Percentiles rank a stretch among this genome's conserved stretches.
Conservation (phyloP, 2,888 invertebrate genomes). For the Phorcus lineatus region DNA sequence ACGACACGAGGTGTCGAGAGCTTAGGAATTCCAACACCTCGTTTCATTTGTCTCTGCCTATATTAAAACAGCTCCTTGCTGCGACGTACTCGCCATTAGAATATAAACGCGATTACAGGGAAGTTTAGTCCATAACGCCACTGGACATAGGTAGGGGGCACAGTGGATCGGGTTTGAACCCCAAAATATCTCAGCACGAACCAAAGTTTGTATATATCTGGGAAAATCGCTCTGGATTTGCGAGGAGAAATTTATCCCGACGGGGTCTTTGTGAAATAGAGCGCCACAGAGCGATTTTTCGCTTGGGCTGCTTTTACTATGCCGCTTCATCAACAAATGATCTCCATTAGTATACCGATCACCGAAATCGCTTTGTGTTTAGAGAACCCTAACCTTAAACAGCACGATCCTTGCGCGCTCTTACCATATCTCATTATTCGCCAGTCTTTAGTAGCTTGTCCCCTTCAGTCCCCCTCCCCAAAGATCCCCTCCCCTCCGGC, state of each 20-base stretch:
- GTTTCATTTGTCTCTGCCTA: background rate
- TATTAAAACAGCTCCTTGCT: background rate
- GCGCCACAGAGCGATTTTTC: constrained; percentile 23
- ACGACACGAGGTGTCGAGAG: constrained; percentile 5
- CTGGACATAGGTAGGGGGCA: background rate
- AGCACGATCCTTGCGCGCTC: constrained; percentile 1
- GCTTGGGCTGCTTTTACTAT: constrained; percentile 12
- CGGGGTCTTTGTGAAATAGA: background rate
- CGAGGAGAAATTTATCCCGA: background rate
- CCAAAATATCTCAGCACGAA: background rate
- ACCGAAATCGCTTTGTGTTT: background rate
- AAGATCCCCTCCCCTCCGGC: background rate
- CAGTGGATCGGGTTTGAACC: background rate
- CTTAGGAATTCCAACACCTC: constrained; percentile 5
- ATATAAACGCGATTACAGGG: constrained; percentile 25
- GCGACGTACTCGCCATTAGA: constrained; percentile 15
- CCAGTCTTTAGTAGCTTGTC: background rate
- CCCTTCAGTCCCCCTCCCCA: background rate
- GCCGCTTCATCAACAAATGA: background rate
- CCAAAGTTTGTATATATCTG: background rate
- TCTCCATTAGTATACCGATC: background rate
- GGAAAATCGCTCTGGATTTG: background rate
- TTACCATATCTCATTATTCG: constrained; percentile 13
- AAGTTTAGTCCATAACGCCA: constrained; percentile 4
- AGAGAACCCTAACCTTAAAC: background rate